phyloP scores from a whole-genome alignment of 2,113 vertebrate species.

The Plestiodon gilberti region DNA sequence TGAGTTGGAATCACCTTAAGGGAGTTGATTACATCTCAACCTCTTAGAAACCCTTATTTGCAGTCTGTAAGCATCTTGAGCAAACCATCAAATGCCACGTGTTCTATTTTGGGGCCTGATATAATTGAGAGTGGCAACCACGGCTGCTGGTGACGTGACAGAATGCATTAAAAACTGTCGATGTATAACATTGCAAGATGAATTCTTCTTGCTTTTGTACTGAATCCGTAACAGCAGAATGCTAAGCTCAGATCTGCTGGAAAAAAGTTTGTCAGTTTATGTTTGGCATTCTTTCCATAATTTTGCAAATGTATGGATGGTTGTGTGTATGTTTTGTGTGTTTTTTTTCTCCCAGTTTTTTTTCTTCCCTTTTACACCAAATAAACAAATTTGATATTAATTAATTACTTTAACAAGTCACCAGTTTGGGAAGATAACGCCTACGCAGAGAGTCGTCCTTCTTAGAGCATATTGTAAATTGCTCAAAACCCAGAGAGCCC shows the following conservation, averaged over 20 bases:
- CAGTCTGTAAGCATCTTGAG: slow-evolving; percentile 14
- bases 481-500: neutral
- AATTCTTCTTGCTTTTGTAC: slow-evolving; percentile 45
- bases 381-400: neutral
- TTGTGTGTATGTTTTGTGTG: neutral
- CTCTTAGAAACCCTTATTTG: slow-evolving; percentile 43
- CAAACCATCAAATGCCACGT: slow-evolving; percentile 26
- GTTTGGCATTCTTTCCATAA: neutral
- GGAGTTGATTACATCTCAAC: slow-evolving; percentile 28
- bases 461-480: neutral
- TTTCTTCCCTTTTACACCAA: neutral
- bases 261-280: neutral
- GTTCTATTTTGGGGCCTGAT: slow-evolving; percentile 50
- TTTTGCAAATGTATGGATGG: neutral
- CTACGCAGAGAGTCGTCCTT: neutral
- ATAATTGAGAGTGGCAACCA: slow-evolving; percentile 44
- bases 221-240: neutral
- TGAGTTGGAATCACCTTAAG: slow-evolving; percentile 32
- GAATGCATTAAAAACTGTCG: slow-evolving; percentile 39
- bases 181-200: slow-evolving; percentile 14
- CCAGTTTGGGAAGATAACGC: neutral
- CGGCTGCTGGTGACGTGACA: slow-evolving; percentile 47
- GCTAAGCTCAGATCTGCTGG: neutral
- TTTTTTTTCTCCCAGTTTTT: neutral
- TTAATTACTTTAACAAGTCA: neutral